Evolutionary conservation across 92 coral and sea anemone species (phyloP).

Genomic region (Porites evermanni): DNA sequence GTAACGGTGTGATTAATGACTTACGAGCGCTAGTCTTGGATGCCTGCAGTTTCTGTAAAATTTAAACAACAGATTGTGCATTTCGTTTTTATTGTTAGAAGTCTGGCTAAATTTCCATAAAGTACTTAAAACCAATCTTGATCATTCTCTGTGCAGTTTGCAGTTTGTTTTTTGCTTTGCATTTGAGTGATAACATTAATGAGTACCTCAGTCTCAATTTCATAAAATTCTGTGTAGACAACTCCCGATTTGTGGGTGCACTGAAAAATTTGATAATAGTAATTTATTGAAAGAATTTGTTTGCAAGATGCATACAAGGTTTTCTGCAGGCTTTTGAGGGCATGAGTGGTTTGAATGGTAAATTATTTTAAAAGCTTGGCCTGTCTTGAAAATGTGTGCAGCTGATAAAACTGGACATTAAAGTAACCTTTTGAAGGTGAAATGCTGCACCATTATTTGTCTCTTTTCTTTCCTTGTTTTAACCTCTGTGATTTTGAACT

Average conservation of each 20-base stretch:
- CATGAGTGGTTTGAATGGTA: constrained; percentile 18
- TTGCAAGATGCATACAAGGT: constrained; percentile 2
- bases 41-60: too few relatives aligned
- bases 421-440: constrained; percentile 31
- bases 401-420: constrained; percentile 8
- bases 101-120: not conserved
- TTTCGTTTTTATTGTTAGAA: not conserved
- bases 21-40: too few relatives aligned
- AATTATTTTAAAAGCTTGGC: constrained; percentile 32
- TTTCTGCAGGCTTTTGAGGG: not conserved
- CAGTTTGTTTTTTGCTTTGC: not conserved
- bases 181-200: not conserved
- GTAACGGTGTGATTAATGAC: too few relatives aligned
- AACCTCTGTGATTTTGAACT: not conserved
- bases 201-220: not conserved
- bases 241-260: not conserved
- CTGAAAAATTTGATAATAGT: not conserved
- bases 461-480: not conserved
- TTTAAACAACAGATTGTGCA: not conserved
- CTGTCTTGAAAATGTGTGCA: constrained; percentile 18
- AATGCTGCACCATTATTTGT: not conserved
- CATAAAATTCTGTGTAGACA: not conserved
- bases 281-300: constrained; percentile 23
- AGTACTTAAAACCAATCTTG: too few relatives aligned
- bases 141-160: not conserved